Evolutionary conservation across 2,797 vertebrate species (phyloP), one percentile per base, ranked within the genome.

Genomic region (Siniperca obscura): DNA sequence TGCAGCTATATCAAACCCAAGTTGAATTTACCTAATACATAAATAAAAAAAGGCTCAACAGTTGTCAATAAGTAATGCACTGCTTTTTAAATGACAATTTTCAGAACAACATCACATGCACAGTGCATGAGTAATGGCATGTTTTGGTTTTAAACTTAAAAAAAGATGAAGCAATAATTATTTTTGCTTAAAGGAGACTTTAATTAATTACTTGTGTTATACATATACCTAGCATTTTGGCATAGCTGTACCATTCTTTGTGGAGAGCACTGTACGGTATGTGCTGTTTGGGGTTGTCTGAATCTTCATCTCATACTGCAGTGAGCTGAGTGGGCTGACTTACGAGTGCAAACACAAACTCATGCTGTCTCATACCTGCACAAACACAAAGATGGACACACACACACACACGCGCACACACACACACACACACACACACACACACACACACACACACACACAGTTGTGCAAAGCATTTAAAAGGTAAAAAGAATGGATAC

Each of bases 261-360:
- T 38, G 65, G 5, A 70, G 38, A 78, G 56, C 30, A 71, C 56
- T 59, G 73, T 68, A 21, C 17, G 7, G 48, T 50, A 60, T 81
- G 46, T 73, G 40, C 68, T 73, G 42, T 66, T 13, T 50, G 52
- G 10, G 30, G 36, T 64, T 60, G 57, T 76, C 59, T 85, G 80
- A 38, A 68, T 65, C 60, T 70, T 68, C 13, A 9, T 81, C 19
- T 79, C 25, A 56, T 77, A 59, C 64, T 67, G 83, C 81, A 87
- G 83, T 52, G 53, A 80, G 42, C 62, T 73, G 83, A 87, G 89
- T 84, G 86, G 86, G 86, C 53, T 87, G 82, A 83, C 69, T 80
- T 62, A 74, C 42, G 1, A 77, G 68, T 64, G 50, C 67, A 48
- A 65, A 68, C 61, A 70, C 53, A 78, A 46, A 76, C 48, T 59